Percentiles rank a stretch among this genome's conserved stretches.
Conservation (phyloP, 2,888 invertebrate species). For the Ametastegia equiseti region DNA sequence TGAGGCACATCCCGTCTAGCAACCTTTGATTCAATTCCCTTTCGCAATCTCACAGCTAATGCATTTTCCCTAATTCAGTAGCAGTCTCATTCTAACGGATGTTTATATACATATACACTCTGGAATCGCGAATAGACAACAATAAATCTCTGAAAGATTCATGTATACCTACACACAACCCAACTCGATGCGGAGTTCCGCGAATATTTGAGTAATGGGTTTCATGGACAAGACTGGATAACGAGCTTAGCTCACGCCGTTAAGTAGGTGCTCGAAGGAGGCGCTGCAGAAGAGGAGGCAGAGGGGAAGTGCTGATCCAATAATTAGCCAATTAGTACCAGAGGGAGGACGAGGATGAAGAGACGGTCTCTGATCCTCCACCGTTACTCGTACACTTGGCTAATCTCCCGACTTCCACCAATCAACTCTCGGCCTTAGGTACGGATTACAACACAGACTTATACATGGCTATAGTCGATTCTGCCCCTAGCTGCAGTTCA, state of each 20-base stretch:
- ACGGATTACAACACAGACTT: conserved; percentile 26
- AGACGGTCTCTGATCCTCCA: conserved; percentile 19
- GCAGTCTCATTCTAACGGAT: neutral
- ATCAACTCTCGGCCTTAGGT: conserved; percentile 18
- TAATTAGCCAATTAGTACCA: conserved; percentile 54
- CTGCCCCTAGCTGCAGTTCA: neutral
- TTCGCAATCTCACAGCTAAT: conserved; percentile 8
- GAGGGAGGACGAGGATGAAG: neutral
- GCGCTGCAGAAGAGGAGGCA: conserved; percentile 10
- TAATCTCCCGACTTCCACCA: conserved; percentile 37
- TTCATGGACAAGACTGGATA: conserved; percentile 69
- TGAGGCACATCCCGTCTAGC: neutral
- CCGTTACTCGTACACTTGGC: conserved; percentile 18
- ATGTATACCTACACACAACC: too few species aligned
- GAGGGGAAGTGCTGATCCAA: conserved; percentile 48
- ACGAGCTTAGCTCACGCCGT: conserved; percentile 59
- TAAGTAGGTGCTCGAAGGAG: conserved; percentile 41
- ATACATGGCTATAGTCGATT: neutral
- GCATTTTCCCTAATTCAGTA: conserved; percentile 7
- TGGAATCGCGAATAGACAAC: neutral
- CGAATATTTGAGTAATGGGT: conserved; percentile 56
- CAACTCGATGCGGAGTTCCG: neutral
- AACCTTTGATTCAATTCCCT: neutral
- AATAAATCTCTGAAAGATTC: neutral
- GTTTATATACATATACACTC: neutral